These are phyloP conservation scores for Ecdyonurus torrentis DNA, from an alignment of 2,888 invertebrate species.

Conservation along the genomic window DNA sequence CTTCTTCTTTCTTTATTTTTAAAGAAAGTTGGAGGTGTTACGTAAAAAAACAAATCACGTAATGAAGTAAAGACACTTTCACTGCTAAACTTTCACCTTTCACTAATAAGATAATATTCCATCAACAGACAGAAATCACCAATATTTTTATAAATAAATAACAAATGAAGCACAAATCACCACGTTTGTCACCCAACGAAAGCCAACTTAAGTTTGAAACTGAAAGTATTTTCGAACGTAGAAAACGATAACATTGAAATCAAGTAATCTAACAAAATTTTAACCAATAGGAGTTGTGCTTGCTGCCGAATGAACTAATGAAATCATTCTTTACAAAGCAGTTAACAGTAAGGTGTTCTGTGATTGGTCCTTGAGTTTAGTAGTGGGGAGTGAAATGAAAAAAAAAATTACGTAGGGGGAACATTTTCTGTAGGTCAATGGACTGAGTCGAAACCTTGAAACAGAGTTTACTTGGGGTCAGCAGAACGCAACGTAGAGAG, in stretches of 20 bases:
- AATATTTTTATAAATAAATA: neutral
- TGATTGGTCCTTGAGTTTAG: neutral
- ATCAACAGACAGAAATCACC: too few relatives aligned
- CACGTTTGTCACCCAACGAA: neutral
- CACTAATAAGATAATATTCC: neutral
- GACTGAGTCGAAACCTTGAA: slow-evolving; percentile 1
- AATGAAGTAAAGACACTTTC: neutral
- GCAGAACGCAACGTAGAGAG: neutral
- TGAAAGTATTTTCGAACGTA: neutral
- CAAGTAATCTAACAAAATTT: neutral
- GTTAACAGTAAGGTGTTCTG: neutral
- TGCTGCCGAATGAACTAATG: neutral
- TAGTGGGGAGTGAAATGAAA: neutral
- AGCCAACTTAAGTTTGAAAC: slow-evolving; percentile 1
- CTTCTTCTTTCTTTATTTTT: too few relatives aligned
- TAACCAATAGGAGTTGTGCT: neutral
- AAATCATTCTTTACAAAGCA: neutral
- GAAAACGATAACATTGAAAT: neutral
- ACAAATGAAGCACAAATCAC: neutral
- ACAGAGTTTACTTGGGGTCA: slow-evolving; percentile 1
- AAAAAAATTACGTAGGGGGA: neutral
- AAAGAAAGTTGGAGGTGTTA: neutral
- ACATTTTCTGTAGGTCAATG: slow-evolving; percentile 1
- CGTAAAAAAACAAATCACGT: neutral
- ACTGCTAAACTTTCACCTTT: neutral